Percentiles rank a stretch among this genome's conserved stretches.
These are phyloP conservation scores for Ectobius pallidus DNA, from an alignment of 2,888 invertebrate genomes.

Conservation along the genomic window DNA sequence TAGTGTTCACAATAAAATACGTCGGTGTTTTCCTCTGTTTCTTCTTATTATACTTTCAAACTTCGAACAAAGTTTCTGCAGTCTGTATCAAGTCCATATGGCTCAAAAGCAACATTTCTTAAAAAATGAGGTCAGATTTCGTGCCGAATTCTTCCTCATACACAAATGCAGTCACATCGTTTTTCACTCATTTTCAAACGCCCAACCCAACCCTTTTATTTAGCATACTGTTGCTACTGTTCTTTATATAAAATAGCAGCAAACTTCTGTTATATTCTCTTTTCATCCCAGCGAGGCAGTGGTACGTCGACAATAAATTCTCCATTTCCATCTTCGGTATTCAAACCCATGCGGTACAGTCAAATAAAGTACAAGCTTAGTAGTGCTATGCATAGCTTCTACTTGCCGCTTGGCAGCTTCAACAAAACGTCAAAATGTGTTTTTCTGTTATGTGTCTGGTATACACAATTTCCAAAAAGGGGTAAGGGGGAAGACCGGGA, in stretches of 20 bases:
- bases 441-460: slow-evolving; percentile 30
- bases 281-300: slow-evolving; percentile 29
- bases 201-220: background rate
- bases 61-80: too few relatives aligned
- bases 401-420: slow-evolving; percentile 31
- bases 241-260: slow-evolving; percentile 8
- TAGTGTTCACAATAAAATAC: too few relatives aligned
- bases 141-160: too few relatives aligned
- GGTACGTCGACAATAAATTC: slow-evolving; percentile 25
- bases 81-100: too few relatives aligned
- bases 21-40: too few relatives aligned
- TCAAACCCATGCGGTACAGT: slow-evolving; percentile 20
- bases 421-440: slow-evolving; percentile 33
- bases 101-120: too few relatives aligned
- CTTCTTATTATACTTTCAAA: too few relatives aligned
- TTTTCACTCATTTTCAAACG: background rate
- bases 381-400: slow-evolving; percentile 48
- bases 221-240: background rate
- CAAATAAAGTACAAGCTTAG: slow-evolving; percentile 27
- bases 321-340: slow-evolving; percentile 27
- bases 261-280: slow-evolving; percentile 11
- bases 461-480: slow-evolving; percentile 26
- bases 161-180: too few relatives aligned
- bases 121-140: too few relatives aligned
- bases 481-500: background rate